Evolutionary conservation across 2,797 vertebrate species (phyloP).

Genomic region (Tauraco hartlaubi): DNA sequence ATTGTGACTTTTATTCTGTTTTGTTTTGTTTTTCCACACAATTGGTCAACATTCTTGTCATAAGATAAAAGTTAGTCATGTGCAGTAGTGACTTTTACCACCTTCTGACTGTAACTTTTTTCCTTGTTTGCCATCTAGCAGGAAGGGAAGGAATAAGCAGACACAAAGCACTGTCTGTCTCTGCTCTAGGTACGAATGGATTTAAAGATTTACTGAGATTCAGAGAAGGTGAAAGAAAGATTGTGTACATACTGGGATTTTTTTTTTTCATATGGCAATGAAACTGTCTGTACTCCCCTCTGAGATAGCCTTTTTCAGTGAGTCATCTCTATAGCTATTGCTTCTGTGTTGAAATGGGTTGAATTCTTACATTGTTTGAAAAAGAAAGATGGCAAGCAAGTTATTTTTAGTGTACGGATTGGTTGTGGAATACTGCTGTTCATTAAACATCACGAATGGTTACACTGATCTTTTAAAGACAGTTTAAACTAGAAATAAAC

Average conservation of each 20-base stretch:
- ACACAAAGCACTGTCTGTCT: not conserved
- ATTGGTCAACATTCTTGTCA: not conserved
- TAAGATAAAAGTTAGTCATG: not conserved
- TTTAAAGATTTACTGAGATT: not conserved
- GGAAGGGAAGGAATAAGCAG: not conserved
- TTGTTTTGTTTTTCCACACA: not conserved
- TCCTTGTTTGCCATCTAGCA: not conserved
- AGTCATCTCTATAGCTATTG: not conserved
- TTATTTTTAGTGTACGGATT: not conserved
- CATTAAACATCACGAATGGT: not conserved
- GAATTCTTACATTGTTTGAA: not conserved
- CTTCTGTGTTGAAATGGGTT: not conserved
- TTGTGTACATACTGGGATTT: not conserved
- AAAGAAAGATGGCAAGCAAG: not conserved
- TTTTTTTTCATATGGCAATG: not conserved
- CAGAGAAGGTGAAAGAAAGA: not conserved
- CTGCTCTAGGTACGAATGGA: not conserved
- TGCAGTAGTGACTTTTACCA: not conserved
- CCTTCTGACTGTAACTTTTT: not conserved
- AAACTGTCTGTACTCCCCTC: not conserved
- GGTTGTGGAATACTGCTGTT: not conserved
- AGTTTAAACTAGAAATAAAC: not conserved
- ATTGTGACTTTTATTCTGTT: not conserved
- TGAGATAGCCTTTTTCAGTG: not conserved
- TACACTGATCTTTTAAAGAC: not conserved